Base-by-base conservation (phyloP, 2,797 vertebrate species). In the Gallinago stenura region DNA sequence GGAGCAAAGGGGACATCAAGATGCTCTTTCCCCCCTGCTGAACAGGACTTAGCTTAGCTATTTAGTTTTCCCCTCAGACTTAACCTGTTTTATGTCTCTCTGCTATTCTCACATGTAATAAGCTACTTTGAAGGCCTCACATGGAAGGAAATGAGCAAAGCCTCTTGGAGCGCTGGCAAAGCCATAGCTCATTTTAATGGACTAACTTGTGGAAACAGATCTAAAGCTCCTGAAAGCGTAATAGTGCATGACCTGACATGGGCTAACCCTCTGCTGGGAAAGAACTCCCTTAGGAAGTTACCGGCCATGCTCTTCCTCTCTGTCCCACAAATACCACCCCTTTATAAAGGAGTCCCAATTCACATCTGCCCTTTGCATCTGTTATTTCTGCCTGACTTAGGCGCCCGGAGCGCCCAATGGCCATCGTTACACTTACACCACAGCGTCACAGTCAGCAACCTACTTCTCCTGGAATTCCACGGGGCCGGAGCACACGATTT, bases 191-290 rank as follows among this genome's bases (percentile, higher is more conserved):
- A 21, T 83, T 83, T 65, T 16, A 70, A 39, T 13, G 14, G 51
- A 69, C 31, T 56, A 15, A 70, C 45, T 1, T 30, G 43, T 48
- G 60, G 56, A 45, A 92, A 60, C 4, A 30, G 50, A 78, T 45
- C 57, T 54, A 30, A 53, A 69, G 71, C 30, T 68, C 48, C 70
- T 33, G 30, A 25, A 76, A 81, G n/a, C 10, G 1, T 7, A 70
- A 15, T 1, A 60, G 20, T 20, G 46, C 4, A 7, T 4, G 41
- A 82, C 7, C 39, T 31, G 65, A 26, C 0, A 0, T 4, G 31
- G 30, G 48, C 46, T 54, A n/a, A 56, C 18, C 83, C 33, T 33
- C n/a, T 43, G 16, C 65, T 58, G 54, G 6, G 60, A 31, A 58
- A 53, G 24, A 28, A 25, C 16, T 62, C 48, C 25, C 56, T 43